Evolutionary conservation across 2,113 vertebrate genomes (phyloP).

Genomic region (Caloenas nicobarica): DNA sequence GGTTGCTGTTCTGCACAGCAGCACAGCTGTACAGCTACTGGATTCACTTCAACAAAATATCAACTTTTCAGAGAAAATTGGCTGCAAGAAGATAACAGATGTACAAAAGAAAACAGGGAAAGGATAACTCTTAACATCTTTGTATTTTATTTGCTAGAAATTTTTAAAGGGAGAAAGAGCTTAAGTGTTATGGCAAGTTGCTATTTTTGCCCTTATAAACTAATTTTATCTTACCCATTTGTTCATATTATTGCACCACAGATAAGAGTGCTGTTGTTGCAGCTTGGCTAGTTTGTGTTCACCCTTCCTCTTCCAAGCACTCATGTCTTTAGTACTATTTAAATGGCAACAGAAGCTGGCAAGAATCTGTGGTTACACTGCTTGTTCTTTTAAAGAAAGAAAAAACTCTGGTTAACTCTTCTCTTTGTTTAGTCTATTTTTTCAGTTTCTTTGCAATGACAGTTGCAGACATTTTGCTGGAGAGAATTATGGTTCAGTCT

Average conservation of each 20-base stretch:
- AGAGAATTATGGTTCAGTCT: background rate
- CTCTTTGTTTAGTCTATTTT: slow-evolving; percentile 24
- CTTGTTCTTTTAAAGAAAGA: background rate
- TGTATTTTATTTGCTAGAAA: slow-evolving; percentile 35
- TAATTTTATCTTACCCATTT: background rate
- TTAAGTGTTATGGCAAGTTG: background rate
- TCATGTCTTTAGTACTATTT: background rate
- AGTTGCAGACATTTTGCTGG: background rate
- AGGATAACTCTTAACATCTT: slow-evolving; percentile 22
- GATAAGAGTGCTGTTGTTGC: background rate
- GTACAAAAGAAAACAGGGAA: slow-evolving; percentile 31
- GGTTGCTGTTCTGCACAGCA: slow-evolving; percentile 31
- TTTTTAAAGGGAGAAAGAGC: slow-evolving; percentile 4
- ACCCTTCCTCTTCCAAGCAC: background rate
- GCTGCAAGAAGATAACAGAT: slow-evolving; percentile 30
- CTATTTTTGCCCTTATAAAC: slow-evolving; percentile 2
- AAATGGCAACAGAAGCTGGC: slow-evolving; percentile 9
- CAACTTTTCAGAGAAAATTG: slow-evolving; percentile 35
- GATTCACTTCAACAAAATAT: slow-evolving; percentile 52
- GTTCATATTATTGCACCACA: background rate
- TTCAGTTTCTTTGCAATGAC: slow-evolving; percentile 22
- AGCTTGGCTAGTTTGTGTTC: background rate
- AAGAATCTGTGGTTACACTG: background rate
- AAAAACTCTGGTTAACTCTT: slow-evolving; percentile 31
- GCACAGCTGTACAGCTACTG: slow-evolving; percentile 50